Conservation (phyloP, 1,140 invertebrate genomes). For the Eupristina koningsbergeri region DNA sequence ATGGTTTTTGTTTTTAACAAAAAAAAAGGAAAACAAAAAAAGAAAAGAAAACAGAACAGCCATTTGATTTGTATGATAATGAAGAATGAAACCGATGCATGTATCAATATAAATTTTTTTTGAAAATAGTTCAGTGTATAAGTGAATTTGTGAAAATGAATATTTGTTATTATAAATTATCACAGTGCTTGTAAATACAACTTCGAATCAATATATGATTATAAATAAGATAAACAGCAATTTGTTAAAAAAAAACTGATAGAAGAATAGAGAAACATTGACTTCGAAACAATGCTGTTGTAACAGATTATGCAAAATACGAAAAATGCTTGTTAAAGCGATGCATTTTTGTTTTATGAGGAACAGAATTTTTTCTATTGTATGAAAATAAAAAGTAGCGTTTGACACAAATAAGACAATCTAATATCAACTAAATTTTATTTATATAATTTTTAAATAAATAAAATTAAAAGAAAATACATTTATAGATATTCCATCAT, state of each 20-base stretch:
- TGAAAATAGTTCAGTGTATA: neutral
- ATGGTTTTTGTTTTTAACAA: constrained; percentile 7
- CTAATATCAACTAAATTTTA: neutral
- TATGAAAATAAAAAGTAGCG: neutral
- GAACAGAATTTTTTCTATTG: neutral
- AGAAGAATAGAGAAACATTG: constrained; percentile 3
- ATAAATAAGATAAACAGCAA: constrained; percentile 1
- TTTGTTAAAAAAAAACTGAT: constrained; percentile 16
- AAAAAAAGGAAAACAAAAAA: neutral
- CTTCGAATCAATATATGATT: constrained; percentile 17
- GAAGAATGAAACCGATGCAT: neutral
- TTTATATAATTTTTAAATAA: neutral
- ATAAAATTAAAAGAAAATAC: neutral
- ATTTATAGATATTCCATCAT: neutral
- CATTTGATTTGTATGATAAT: neutral
- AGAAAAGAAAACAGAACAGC: neutral
- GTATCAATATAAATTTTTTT: constrained; percentile 14
- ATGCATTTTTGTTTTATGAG: constrained; percentile 22
- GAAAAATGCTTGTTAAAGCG: constrained; percentile 20
- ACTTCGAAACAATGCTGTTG: constrained; percentile 4
- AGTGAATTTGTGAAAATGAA: constrained; percentile 12
- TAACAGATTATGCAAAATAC: constrained; percentile 1
- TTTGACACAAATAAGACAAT: neutral
- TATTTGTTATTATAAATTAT: constrained; percentile 4
- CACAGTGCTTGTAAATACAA: constrained; percentile 27